A percentile compares a stretch with the other conserved stretches of the same genome.
Evolutionary conservation across 2,888 invertebrate genomes (phyloP).

Genomic region (Brachynemurus nebulosus): DNA sequence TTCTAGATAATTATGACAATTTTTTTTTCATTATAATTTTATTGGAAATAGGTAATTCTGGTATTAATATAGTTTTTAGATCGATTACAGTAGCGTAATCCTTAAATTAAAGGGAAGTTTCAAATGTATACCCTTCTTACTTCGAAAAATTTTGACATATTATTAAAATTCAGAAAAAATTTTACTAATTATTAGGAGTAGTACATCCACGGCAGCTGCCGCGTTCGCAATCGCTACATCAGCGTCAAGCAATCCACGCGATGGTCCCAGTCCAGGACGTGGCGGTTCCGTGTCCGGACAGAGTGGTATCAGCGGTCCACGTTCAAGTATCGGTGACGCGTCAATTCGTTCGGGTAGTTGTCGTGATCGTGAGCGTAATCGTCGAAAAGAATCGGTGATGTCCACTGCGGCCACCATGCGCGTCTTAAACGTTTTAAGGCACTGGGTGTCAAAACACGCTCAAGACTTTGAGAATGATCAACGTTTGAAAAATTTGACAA

Average conservation of each 20-base stretch:
- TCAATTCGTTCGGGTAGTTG: constrained; percentile 26
- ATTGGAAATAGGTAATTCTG: too few relatives aligned
- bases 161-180: too few relatives aligned
- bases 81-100: too few relatives aligned
- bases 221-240: constrained; percentile 88
- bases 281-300: constrained; percentile 10
- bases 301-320: constrained; percentile 19
- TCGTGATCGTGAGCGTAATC: constrained; percentile 39
- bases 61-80: too few relatives aligned
- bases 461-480: constrained; percentile 75
- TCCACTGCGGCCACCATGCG: constrained; percentile 91
- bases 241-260: constrained; percentile 69
- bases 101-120: too few relatives aligned
- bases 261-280: constrained; percentile 29
- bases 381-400: constrained; percentile 60
- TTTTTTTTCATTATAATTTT: too few relatives aligned
- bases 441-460: constrained; percentile 85
- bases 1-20: too few relatives aligned
- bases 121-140: too few relatives aligned
- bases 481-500: constrained; percentile 58
- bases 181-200: constrained; percentile 54
- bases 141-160: too few relatives aligned
- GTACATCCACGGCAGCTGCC: constrained; percentile 72
- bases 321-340: constrained; percentile 24
- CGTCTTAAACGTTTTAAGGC: constrained; percentile 75